A percentile compares a stretch with the other conserved stretches of the same genome.
phyloP scores from a whole-genome alignment of 2,888 invertebrate species.

The Lepidonotus clava region DNA sequence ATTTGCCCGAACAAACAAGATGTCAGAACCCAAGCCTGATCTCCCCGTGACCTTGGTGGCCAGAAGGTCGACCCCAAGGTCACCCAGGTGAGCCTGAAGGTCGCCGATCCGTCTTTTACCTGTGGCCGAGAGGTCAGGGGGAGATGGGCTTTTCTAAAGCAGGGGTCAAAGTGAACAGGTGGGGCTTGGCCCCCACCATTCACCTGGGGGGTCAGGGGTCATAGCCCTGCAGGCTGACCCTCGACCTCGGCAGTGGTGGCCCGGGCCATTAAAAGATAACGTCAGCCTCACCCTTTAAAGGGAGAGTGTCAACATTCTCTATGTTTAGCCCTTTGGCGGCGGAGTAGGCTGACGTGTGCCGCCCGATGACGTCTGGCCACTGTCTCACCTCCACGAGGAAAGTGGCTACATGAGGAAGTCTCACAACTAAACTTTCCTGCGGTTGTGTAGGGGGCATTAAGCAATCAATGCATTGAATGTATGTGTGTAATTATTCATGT shows the following conservation, averaged over 20 bases:
- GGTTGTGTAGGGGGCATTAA: neutral
- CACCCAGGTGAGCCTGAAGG: slow-evolving; percentile 6
- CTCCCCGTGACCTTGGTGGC: slow-evolving; percentile 29
- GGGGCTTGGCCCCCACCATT: neutral
- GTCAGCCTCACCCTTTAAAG: slow-evolving; percentile 40
- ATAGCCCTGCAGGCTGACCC: neutral
- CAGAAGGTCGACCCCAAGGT: slow-evolving; percentile 8
- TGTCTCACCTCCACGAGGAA: too few species aligned
- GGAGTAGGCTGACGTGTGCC: slow-evolving; percentile 18
- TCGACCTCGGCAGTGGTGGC: neutral
- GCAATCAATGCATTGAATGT: neutral
- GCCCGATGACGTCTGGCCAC: neutral
- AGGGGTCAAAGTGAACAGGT: slow-evolving; percentile 48
- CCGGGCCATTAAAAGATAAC: slow-evolving; percentile 45
- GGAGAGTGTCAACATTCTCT: too few species aligned
- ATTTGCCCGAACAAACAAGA: neutral
- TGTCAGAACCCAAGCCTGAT: neutral
- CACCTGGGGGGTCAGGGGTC: slow-evolving; percentile 37
- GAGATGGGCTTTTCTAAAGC: neutral
- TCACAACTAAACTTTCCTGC: too few species aligned
- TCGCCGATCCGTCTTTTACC: neutral
- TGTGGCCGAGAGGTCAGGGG: slow-evolving; percentile 1
- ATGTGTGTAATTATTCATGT: neutral
- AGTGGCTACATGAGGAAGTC: too few species aligned
- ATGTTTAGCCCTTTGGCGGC: neutral